Evolutionary conservation across 2,113 vertebrate species (phyloP), one percentile per base, ranked within the genome.

Genomic region (Petrocephalus zakoni): DNA sequence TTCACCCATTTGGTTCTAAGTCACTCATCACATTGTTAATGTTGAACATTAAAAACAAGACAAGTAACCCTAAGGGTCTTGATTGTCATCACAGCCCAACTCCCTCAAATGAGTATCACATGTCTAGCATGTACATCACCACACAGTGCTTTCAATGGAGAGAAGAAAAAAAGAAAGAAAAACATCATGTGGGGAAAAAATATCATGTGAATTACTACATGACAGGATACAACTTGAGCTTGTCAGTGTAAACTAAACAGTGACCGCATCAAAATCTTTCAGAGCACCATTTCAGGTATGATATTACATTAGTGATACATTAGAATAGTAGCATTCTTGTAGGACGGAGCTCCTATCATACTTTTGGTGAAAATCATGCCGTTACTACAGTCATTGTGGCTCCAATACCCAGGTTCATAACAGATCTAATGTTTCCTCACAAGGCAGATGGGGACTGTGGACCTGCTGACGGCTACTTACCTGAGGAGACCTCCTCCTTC

Each of bases 401-500:
- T 75, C 11, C 11, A 75, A 75, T 37, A 75, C 29, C 68, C 15
- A 37, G 68, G 68, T 37, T 37, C 15, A 17, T n/a, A 5, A 75
- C 34, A 19, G 34, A 37, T 29, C 11, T 19, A 75, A 15, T 19
- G 15, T 78, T 4, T 78, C 72, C 34, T 42, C 72, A 42, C 15
- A 78, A 37, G 68, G 68, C 68, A 29, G 25, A 37, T 2, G 6
- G 13, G 34, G 68, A 19, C 13, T 2, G 72, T 6, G 34, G 37
- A 34, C 15, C 5, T 25, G 34, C 34, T 2, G 34, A 78, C 15
- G 34, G 72, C 72, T 29, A 78, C 72, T 78, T 78, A 78, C 72
- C 98, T 88, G 97, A 94, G 11, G 96, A 96, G 10, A 97, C 96
- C 78, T 99, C 98, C 94, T 99, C 98, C 92, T 99, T 99, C 88